Base-by-base conservation (phyloP, 2,113 vertebrate genomes). In the Cranoglanis bouderius region DNA sequence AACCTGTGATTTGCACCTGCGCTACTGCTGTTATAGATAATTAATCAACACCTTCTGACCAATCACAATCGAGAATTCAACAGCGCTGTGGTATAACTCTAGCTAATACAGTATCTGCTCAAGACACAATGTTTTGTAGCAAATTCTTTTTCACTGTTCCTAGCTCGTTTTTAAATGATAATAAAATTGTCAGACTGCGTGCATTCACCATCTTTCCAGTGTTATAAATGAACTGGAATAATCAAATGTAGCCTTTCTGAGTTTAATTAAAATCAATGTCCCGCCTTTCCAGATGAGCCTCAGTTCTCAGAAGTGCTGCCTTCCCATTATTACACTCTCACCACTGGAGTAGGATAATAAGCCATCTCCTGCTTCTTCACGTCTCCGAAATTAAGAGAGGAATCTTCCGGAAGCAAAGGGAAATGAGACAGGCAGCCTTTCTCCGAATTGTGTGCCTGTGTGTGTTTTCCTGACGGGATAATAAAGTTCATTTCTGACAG, bases 251-350 rank as follows among this genome's bases (percentile, higher is more conserved):
- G 82, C 59, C 59, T 86, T 86, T 90, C 87, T 12, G 49, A 38
- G 51, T 88, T 88, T 88, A 88, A 90, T 90, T 90, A 84, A 89
- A 88, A 90, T 89, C 84, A 81, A 84, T 89, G 72, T 90, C 80
- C 84, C 24, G 35, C 87, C 59, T 77, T 82, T 90, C 57, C 85
- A 80, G 70, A 84, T 84, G 46, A 65, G 78, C 53, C 46, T 90
- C 35, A 61, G 67, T 43, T 61, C 57, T 35, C 70, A 78, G 85
- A 87, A 82, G 53, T 70, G 67, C 85, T 86, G 74, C 46, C 70
- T 82, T 83, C 59, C 10, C 81, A 49, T 83, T 88, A 90, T 90
- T 88, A 88, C 51, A 49, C 67, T 90, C 81, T 88, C 78, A 84
- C 75, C 75, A 86, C 78, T 40, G 80, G 70, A 70, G 87, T 35